Percentiles rank a stretch among this genome's conserved stretches.
These are phyloP conservation scores for Leontopithecus rosalia DNA, from an alignment of 2,797 vertebrate genomes.

Conservation along the genomic window DNA sequence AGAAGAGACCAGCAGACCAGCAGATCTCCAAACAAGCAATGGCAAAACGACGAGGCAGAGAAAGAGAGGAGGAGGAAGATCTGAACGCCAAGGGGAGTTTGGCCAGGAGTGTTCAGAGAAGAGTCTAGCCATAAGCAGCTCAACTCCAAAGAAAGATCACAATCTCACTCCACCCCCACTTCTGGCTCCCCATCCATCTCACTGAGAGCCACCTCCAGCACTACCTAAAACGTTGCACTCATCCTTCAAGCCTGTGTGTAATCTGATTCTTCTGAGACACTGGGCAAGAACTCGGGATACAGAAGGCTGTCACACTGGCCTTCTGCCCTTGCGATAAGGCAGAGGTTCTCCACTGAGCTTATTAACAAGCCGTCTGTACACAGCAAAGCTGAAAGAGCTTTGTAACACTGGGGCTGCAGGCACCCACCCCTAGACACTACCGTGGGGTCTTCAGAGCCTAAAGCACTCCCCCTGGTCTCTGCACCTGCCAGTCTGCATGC, in stretches of 20 bases:
- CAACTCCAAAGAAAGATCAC: accelerated
- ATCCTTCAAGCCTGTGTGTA: not conserved
- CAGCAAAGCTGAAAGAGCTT: not conserved
- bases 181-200: not conserved
- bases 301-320: not conserved
- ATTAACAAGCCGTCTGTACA: not conserved
- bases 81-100: not conserved
- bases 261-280: not conserved
- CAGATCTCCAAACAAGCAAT: not conserved
- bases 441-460: not conserved
- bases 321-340: not conserved
- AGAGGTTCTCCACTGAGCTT: not conserved
- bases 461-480: not conserved
- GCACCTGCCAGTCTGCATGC: not conserved
- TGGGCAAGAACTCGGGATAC: not conserved
- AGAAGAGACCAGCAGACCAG: not conserved
- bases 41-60: not conserved
- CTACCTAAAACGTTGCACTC: not conserved
- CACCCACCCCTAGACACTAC: not conserved
- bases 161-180: not conserved
- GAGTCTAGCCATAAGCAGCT: not conserved
- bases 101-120: not conserved
- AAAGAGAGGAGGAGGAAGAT: not conserved
- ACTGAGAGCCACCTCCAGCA: not conserved
- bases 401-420: not conserved